phyloP scores from a whole-genome alignment of 2,113 vertebrate genomes.

The Cyanoderma ruficeps region DNA sequence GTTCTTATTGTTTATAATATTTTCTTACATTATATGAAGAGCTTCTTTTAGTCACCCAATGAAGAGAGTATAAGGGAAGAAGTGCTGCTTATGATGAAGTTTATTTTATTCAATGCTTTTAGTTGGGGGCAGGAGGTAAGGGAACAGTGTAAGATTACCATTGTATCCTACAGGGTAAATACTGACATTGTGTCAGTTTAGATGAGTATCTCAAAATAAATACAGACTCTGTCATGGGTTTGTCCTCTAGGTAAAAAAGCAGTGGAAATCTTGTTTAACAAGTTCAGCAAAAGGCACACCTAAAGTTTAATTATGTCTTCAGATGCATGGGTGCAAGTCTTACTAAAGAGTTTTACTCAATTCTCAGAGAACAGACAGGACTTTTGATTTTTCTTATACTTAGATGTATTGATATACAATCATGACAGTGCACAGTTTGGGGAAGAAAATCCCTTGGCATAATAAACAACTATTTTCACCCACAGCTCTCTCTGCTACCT shows the following conservation, averaged over 20 bases:
- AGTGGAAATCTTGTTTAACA: constrained; percentile 70
- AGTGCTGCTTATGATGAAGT: background rate
- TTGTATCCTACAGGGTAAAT: constrained; percentile 20
- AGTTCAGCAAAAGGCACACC: constrained; percentile 70
- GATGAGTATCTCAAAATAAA: constrained; percentile 70
- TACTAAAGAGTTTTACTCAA: background rate
- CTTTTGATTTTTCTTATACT: background rate
- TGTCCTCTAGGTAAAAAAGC: constrained; percentile 63
- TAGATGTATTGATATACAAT: background rate
- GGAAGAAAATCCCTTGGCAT: background rate
- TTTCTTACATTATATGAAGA: background rate
- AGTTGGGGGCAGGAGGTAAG: background rate
- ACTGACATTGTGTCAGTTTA: constrained; percentile 56
- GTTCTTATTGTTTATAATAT: background rate
- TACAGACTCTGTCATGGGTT: constrained; percentile 65
- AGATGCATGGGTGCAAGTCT: background rate
- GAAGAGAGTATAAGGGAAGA: background rate
- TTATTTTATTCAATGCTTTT: background rate
- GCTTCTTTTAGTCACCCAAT: background rate
- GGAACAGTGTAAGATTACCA: constrained; percentile 1
- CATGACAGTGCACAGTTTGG: background rate
- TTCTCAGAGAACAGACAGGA: background rate
- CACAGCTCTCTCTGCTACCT: background rate
- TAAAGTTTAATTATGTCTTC: constrained; percentile 54
- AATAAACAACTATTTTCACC: background rate